Evolutionary conservation across 2,113 vertebrate species (phyloP).

Genomic region (Hirundichthys speculiger): DNA sequence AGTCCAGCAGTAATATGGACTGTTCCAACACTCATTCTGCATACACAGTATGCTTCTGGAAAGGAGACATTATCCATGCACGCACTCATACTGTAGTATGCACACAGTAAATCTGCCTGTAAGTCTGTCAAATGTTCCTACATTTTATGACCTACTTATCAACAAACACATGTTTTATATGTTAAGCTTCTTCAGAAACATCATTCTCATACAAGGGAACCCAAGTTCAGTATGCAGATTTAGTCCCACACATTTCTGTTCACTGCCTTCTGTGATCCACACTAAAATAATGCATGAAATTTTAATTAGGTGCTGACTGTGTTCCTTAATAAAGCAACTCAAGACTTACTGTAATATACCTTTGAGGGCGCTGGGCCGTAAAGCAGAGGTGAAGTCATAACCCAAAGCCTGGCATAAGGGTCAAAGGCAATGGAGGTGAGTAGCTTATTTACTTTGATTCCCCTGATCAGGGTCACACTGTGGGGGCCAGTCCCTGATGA

Average conservation of each 20-base stretch:
- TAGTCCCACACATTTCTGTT: slow-evolving; percentile 60
- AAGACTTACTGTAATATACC: slow-evolving; percentile 22
- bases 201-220: slow-evolving; percentile 29
- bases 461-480: slow-evolving; percentile 56
- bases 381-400: slow-evolving; percentile 18
- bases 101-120: no score
- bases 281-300: slow-evolving; percentile 28
- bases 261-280: slow-evolving; percentile 43
- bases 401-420: slow-evolving; percentile 28
- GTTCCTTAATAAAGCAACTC: slow-evolving; percentile 33
- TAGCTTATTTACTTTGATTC: slow-evolving; percentile 28
- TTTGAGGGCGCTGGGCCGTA: slow-evolving; percentile 36
- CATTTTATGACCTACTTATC: slow-evolving; percentile 52
- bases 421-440: slow-evolving; percentile 30
- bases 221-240: slow-evolving; percentile 53
- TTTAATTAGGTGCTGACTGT: slow-evolving; percentile 32
- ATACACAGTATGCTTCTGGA: no score
- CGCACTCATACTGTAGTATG: no score
- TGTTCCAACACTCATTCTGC: no score
- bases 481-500: slow-evolving; percentile 40
- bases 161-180: slow-evolving; percentile 52
- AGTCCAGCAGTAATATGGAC: no score
- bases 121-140: background rate
- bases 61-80: no score
- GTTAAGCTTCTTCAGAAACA: slow-evolving; percentile 39